Evolutionary conservation across 1,140 invertebrate species (phyloP).

Genomic region (Goniozus legneri): DNA sequence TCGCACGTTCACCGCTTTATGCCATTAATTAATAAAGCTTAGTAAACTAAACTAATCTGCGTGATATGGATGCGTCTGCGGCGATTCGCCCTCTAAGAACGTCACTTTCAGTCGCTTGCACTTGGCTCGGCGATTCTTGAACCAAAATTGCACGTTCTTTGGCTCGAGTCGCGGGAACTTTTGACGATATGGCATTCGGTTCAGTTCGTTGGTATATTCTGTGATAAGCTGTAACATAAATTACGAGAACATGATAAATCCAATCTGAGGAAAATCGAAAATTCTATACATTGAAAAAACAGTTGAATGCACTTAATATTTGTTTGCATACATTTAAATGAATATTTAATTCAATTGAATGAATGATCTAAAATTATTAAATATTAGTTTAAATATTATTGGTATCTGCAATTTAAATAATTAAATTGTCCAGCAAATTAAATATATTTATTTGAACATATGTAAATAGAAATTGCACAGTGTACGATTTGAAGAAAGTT

Average conservation of each 20-base stretch:
- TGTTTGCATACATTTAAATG: no score
- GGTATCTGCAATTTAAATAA: background rate
- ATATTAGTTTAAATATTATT: background rate
- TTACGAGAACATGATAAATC: no score
- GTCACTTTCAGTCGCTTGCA: constrained; percentile 91
- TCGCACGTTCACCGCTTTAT: background rate
- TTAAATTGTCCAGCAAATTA: background rate
- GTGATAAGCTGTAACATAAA: constrained; percentile 80
- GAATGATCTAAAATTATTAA: background rate
- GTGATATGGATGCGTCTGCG: constrained; percentile 54
- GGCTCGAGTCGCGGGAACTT: constrained; percentile 95
- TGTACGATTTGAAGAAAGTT: background rate
- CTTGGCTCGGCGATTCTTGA: constrained; percentile 94
- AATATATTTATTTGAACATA: background rate
- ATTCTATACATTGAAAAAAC: background rate
- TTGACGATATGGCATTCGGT: constrained; percentile 90
- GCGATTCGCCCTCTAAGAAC: constrained; percentile 65
- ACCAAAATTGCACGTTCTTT: constrained; percentile 97
- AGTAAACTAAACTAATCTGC: constrained; percentile 39
- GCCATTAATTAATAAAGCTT: constrained; percentile 18
- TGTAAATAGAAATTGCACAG: no score
- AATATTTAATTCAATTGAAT: background rate
- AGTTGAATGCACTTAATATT: no score
- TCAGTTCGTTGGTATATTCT: constrained; percentile 94
- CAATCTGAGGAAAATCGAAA: constrained; percentile 1